Conservation (phyloP, 2,113 vertebrate species). For the Sander vitreus region DNA sequence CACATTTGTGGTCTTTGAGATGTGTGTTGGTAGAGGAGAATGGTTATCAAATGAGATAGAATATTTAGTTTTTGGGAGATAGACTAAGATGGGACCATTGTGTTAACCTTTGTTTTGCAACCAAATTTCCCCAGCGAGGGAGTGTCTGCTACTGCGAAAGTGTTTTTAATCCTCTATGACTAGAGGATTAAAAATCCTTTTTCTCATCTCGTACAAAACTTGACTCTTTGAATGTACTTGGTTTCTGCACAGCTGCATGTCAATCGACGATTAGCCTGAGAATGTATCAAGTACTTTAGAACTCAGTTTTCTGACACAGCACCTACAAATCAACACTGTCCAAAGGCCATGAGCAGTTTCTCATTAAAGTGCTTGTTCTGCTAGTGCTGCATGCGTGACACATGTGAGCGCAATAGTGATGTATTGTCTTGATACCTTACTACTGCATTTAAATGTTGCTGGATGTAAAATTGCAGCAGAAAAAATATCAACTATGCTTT, state of each 20-base stretch:
- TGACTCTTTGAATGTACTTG: neutral
- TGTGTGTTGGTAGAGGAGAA: slow-evolving; percentile 14
- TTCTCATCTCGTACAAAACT: neutral
- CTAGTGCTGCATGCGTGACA: neutral
- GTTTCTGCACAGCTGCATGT: slow-evolving; percentile 19
- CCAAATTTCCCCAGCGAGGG: neutral
- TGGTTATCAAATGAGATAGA: slow-evolving; percentile 44
- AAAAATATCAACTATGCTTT: neutral
- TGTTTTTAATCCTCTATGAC: neutral
- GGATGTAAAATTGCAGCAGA: neutral
- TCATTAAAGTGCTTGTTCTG: neutral
- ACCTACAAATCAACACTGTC: neutral
- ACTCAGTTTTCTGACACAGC: neutral
- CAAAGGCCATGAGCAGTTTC: neutral
- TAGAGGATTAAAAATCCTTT: neutral
- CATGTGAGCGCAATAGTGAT: neutral
- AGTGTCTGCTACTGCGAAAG: neutral
- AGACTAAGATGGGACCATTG: neutral
- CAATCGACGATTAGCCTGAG: neutral
- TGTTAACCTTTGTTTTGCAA: slow-evolving; percentile 11
- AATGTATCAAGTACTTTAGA: neutral
- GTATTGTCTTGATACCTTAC: neutral
- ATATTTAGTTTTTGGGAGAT: slow-evolving; percentile 16
- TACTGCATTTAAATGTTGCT: neutral
- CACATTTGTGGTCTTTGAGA: slow-evolving; percentile 45